Evolutionary conservation across 1,140 invertebrate species (phyloP).

Genomic region (Diuraphis noxia): DNA sequence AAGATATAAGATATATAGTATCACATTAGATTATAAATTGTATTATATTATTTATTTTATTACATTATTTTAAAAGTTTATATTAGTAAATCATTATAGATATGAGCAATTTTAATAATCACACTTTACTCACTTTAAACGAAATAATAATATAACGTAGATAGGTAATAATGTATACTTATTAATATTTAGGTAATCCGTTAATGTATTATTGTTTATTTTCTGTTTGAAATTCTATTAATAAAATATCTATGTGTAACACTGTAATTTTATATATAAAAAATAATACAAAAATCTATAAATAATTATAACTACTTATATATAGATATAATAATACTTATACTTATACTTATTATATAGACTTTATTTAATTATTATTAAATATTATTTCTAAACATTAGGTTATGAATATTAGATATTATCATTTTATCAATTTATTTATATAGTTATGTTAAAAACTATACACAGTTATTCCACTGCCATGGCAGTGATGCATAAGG

Average conservation of each 20-base stretch:
- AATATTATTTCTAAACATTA: slow-evolving; percentile 7
- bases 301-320: background rate
- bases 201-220: slow-evolving; percentile 14
- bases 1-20: background rate
- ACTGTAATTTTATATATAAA: no score
- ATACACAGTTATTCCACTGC: slow-evolving; percentile 23
- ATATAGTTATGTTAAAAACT: background rate
- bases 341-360: no score
- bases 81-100: slow-evolving; percentile 27
- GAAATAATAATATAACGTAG: slow-evolving; percentile 25
- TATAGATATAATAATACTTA: no score
- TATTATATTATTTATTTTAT: slow-evolving; percentile 28
- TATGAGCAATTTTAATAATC: slow-evolving; percentile 5
- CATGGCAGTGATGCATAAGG: background rate
- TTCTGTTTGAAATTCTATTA: slow-evolving; percentile 22
- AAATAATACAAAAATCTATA: slow-evolving; percentile 16
- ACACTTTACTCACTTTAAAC: background rate
- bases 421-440: slow-evolving; percentile 25
- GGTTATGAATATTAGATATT: slow-evolving; percentile 20
- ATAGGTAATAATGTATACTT: slow-evolving; percentile 5
- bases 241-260: background rate
- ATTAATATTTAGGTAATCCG: slow-evolving; percentile 20
- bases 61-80: slow-evolving; percentile 8
- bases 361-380: slow-evolving; percentile 17
- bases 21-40: background rate